Base-by-base conservation (phyloP, 2,888 invertebrate species). In the Masnerella sp. region DNA sequence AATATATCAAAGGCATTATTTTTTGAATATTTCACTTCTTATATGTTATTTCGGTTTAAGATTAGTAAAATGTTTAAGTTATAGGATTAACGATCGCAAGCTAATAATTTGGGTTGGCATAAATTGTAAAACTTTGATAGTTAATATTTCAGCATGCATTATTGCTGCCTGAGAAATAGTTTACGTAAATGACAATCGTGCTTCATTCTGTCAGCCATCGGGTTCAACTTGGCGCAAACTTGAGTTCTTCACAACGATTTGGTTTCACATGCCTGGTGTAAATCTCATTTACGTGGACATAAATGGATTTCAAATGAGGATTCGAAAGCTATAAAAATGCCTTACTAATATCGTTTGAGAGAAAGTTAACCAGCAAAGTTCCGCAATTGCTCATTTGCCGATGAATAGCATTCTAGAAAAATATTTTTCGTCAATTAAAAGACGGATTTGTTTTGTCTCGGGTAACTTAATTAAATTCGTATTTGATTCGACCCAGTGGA, bases 131-230 rank as follows among this genome's bases (percentile, higher is more conserved):
- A 65, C 54, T 65, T 65, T 47, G 54, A 54, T 54, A 54, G 54
- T 65, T 64, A 52, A 14, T n/a, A 45, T 54, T 64, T 34, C 7
- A 14, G 25, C 8, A 2, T 5, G 42, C 18, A 14, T 25, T 14
- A 30, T 38, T 12, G 64, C 52, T 54, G 54, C 45, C 54, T 45
- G 32, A 45, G 64, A 54, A 52, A 54, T 64, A 54, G 64, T 64
- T 64, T 64, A 54, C 45, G 34, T 45, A 64, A 64, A 64, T 64
- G 54, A 64, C 64, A 64, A 64, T 45, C 64, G 54, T 54, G 54
- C 54, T 54, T 64, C 64, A 64, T 64, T 64, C 64, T 64, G 64
- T 54, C 64, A 54, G 54, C 45, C 28, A 34, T 45, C 52, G 42
- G 51, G 32, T 51, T 42, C 43, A 62, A 52, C 62, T 43, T 14